phyloP scores from a whole-genome alignment of 2,113 vertebrate species.

The Xenopus borealis region DNA sequence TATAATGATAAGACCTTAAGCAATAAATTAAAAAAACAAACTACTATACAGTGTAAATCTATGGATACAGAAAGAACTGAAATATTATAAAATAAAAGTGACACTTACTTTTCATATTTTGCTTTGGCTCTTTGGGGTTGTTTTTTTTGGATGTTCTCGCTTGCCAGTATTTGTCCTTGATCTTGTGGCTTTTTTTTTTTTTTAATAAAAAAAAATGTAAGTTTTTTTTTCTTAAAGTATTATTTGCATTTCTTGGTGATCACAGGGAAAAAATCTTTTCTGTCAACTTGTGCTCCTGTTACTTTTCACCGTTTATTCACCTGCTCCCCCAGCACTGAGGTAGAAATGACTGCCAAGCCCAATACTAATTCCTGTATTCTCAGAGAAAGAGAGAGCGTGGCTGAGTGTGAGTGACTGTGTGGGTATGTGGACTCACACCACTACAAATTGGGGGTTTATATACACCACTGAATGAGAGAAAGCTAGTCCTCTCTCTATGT shows the following conservation, averaged over 20 bases:
- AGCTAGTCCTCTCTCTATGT: conserved; percentile 22
- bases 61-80: neutral
- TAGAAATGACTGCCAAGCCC: conserved; percentile 26
- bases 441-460: conserved; percentile 46
- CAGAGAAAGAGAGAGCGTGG: conserved; percentile 2
- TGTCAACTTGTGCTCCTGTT: neutral
- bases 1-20: neutral
- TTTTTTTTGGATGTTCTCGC: conserved; percentile 12
- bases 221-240: neutral
- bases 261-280: conserved; percentile 5
- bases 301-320: conserved; percentile 25
- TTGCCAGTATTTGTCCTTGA: conserved; percentile 12
- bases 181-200: conserved; percentile 4
- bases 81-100: neutral
- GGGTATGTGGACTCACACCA: conserved; percentile 38
- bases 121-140: conserved; percentile 4
- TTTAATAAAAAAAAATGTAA: too few relatives aligned
- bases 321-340: conserved; percentile 28
- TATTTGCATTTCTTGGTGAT: conserved; percentile 10
- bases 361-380: conserved; percentile 12
- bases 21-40: neutral
- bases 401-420: conserved; percentile 20
- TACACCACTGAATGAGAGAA: conserved; percentile 37
- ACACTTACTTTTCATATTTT: conserved; percentile 42
- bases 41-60: neutral